These are phyloP conservation scores for Catocala sponsa DNA, from an alignment of 2,888 invertebrate species.

Conservation along the genomic window DNA sequence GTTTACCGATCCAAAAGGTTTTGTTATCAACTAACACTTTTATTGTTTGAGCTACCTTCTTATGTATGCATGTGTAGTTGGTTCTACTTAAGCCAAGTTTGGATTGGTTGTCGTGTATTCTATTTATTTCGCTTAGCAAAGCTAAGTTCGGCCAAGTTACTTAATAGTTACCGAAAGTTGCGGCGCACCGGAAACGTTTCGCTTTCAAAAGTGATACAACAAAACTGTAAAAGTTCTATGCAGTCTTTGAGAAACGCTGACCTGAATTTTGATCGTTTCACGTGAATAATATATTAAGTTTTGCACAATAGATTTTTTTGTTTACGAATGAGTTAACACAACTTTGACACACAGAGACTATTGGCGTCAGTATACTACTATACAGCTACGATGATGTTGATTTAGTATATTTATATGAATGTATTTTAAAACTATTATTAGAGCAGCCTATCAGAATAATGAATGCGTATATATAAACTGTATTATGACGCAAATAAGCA, in stretches of 20 bases:
- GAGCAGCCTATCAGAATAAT: too few species aligned
- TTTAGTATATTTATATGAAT: too few species aligned
- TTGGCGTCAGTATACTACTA: too few species aligned
- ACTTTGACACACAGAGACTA: too few species aligned
- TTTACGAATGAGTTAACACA: too few species aligned
- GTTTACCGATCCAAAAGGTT: not conserved
- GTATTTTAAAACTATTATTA: too few species aligned
- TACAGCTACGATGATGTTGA: too few species aligned
- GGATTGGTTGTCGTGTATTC: conserved; percentile 1
- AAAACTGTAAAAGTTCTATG: conserved; percentile 43
- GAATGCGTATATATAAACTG: too few species aligned
- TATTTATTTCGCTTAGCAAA: conserved; percentile 23
- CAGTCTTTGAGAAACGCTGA: conserved; percentile 33
- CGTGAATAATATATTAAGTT: conserved; percentile 6
- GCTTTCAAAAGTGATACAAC: conserved; percentile 45
- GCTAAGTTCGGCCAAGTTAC: conserved; percentile 28
- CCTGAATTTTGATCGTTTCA: conserved; percentile 46
- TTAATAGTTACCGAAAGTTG: conserved; percentile 42
- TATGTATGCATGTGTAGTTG: not conserved
- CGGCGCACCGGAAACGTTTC: conserved; percentile 33
- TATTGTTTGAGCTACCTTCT: not conserved
- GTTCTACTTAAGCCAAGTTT: conserved; percentile 6
- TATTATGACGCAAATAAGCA: too few species aligned
- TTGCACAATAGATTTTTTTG: not conserved
- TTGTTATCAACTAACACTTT: not conserved